These are phyloP conservation scores for Eciton burchellii DNA, from an alignment of 1,140 invertebrate genomes.

Conservation along the genomic window DNA sequence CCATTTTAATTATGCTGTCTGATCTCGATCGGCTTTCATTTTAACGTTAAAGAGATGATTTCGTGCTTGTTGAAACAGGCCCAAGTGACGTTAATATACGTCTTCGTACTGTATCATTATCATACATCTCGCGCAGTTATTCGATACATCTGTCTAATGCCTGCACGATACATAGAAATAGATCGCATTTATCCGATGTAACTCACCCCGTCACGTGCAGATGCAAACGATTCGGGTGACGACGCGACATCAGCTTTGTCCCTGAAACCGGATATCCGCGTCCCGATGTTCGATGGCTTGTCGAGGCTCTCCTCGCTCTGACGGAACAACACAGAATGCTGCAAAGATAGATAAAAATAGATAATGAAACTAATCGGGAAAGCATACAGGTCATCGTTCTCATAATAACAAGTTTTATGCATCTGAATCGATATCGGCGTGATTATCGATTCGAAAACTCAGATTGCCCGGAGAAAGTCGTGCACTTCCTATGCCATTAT, in stretches of 20 bases:
- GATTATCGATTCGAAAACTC: constrained; percentile 9
- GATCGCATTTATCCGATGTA: constrained; percentile 7
- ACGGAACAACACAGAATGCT: constrained; percentile 94
- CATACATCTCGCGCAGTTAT: neutral
- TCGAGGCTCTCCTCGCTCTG: constrained; percentile 87
- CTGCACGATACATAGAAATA: neutral
- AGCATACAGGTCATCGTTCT: neutral
- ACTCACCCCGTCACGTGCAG: constrained; percentile 94
- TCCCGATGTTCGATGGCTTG: constrained; percentile 80
- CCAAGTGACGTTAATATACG: neutral
- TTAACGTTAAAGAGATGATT: neutral
- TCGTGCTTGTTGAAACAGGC: neutral
- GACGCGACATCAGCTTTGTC: constrained; percentile 86
- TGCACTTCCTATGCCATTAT: constrained; percentile 66
- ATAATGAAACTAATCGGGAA: neutral
- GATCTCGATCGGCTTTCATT: neutral
- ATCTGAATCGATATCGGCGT: neutral
- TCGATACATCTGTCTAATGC: neutral
- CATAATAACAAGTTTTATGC: neutral
- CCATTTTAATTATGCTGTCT: constrained; percentile 34
- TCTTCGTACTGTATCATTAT: neutral
- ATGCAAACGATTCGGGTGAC: constrained; percentile 96
- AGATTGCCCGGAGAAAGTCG: constrained; percentile 41
- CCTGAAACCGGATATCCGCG: constrained; percentile 78
- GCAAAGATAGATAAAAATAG: constrained; percentile 54